Conservation (phyloP, 2,113 vertebrate species). For the Penelope pileata region DNA sequence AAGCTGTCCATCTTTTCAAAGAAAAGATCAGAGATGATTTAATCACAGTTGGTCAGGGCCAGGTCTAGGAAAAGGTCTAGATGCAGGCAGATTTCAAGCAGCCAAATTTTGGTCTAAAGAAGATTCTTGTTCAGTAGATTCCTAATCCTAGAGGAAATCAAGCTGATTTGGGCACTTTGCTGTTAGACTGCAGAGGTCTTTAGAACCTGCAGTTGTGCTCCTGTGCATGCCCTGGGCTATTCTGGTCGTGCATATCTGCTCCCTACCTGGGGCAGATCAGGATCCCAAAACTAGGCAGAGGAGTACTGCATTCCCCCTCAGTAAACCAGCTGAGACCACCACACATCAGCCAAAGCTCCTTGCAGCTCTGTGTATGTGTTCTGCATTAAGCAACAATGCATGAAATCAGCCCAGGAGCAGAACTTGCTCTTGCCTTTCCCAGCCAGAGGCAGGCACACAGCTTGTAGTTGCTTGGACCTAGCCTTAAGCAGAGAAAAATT, state of each 20-base stretch:
- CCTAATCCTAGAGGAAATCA: not conserved
- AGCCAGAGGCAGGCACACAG: not conserved
- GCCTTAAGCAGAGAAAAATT: not conserved
- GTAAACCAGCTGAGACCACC: not conserved
- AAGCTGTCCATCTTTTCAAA: not conserved
- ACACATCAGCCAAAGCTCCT: not conserved
- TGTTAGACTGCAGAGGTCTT: not conserved
- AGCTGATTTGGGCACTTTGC: not conserved
- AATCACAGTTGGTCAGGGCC: not conserved
- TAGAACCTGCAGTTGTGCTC: not conserved
- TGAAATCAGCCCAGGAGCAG: not conserved
- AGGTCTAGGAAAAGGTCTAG: not conserved
- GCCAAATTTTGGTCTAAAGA: not conserved
- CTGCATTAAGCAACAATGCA: not conserved
- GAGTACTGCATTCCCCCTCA: not conserved
- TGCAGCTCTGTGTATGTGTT: not conserved
- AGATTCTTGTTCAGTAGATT: not conserved
- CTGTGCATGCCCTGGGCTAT: not conserved
- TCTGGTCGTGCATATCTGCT: not conserved
- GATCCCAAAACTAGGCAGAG: not conserved
- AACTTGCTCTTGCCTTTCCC: not conserved
- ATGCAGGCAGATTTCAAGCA: not conserved
- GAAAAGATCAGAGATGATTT: not conserved
- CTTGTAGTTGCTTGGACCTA: not conserved
- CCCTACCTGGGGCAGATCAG: not conserved